Base-by-base conservation (phyloP, 35 echinoderm and acorn worm genomes). In the Eucidaris tribuloides region DNA sequence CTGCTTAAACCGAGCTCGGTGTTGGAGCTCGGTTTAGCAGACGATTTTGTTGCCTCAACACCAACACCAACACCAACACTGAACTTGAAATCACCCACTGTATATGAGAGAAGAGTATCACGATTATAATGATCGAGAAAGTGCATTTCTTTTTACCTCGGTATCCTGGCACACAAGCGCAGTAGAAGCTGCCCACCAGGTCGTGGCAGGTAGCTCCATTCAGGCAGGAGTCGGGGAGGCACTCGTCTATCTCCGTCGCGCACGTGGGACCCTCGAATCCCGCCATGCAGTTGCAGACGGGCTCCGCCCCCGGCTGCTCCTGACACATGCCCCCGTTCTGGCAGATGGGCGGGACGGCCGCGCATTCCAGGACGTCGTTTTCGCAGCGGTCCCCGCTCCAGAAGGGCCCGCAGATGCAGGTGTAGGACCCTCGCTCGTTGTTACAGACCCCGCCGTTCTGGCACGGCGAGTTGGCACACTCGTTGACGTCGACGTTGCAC, bases 151-250 rank as follows among this genome's bases (percentile, higher is more conserved):
- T n/a, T n/a, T 58, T 81, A 92, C 91, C 91, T 89, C 81, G 56
- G 39, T 83, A 96, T 18, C 93, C 93, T 30, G 65, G 72, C 32
- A 78, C 22, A 71, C 96, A 99, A 36, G 50, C 55, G 37, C 96
- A 99, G 52, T 87, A 58, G 66, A 78, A 99, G 2, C 85, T 79
- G 32, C 64, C 87, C 7, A 93, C 57, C n/a, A 93, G 5, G 84
- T 99, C 96, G 44, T 68, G 61, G 31, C 96, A 99, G 0, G 78
- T 93, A 2, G 82, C 96, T n/a, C 87, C 90, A 84, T 99, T 99
- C 58, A 71, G 3, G 81, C 96, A 99, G 5, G 96, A 91, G 5
- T 7, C 13, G 0, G 96, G 91, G 40, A 33, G 20, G 65, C 96
- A 99, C 34, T 99, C 96, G 35, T 99, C 44, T 5, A 99, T 54